These are phyloP conservation scores for Reinhardtius hippoglossoides DNA, from an alignment of 2,113 vertebrate species.

Conservation along the genomic window DNA sequence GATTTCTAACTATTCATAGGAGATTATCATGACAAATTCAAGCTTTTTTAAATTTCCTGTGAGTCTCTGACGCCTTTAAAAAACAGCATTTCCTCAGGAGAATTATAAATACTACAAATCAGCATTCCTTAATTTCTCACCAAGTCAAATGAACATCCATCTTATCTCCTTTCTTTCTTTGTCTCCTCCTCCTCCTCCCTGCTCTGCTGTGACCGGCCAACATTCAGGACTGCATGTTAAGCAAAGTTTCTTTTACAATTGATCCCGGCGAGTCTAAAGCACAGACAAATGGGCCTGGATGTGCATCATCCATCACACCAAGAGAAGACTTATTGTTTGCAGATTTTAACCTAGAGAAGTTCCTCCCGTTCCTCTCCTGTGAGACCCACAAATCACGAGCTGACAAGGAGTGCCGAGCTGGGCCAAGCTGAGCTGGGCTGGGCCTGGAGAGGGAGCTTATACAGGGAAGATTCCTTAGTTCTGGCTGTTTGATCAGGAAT, in stretches of 20 bases:
- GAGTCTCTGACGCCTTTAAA: too few species aligned
- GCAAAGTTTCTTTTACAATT: conserved; percentile 62
- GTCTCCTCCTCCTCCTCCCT: conserved; percentile 20
- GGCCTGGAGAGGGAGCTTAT: not conserved
- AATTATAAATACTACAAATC: not conserved
- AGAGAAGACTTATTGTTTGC: conserved; percentile 67
- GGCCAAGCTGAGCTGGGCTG: not conserved
- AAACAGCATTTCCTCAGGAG: too few species aligned
- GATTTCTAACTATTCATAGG: too few species aligned
- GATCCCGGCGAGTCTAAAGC: conserved; percentile 49
- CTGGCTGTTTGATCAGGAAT: not conserved
- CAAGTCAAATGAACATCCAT: not conserved
- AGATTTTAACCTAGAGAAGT: conserved; percentile 65
- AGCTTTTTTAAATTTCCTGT: too few species aligned
- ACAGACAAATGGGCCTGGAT: conserved; percentile 62
- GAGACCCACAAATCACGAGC: conserved; percentile 65
- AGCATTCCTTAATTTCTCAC: not conserved
- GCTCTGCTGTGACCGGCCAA: conserved; percentile 40
- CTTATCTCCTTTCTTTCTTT: conserved; percentile 8
- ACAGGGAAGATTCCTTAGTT: not conserved
- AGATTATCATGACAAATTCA: too few species aligned
- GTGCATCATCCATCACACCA: conserved; percentile 60
- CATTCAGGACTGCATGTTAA: conserved; percentile 64
- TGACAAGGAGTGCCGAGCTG: conserved; percentile 28
- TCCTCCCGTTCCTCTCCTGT: conserved; percentile 46